Evolutionary conservation across 1,140 invertebrate species (phyloP), one percentile per base, ranked within the genome.

Genomic region (Leptinotarsa texana): DNA sequence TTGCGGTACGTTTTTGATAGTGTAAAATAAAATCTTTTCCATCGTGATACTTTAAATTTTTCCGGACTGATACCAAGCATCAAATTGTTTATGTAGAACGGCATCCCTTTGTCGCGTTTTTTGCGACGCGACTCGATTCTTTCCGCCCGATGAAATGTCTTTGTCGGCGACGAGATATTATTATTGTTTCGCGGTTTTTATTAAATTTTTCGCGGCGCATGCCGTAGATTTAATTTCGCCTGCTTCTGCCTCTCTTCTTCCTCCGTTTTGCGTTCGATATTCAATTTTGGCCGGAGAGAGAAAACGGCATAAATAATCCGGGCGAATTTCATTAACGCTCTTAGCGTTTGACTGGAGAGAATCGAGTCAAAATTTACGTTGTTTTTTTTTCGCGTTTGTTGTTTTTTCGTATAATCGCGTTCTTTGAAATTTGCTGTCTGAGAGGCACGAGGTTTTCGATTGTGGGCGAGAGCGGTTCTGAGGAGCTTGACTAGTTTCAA

Each of bases 131-230:
- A 21, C 61, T n/a, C 61, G 11, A 15, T 6, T 21, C 13, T 62
- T 62, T 13, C 8, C 11, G 21, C 61, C 21, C 21, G 21, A 65
- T 65, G 27, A 65, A 65, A 22, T 65, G 63, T 65, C 13, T 57
- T 57, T 57, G 51, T 57, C 15, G n/a, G 21, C 13, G 27, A 65
- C 6, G 21, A 15, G 63, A 62, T 15, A 42, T 42, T 42, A 65
- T 65, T 65, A 65, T 65, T 65, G 63, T 22, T 65, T 42, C 33
- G 63, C 13, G 21, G 21, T 65, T 65, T 65, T 65, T 65, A 65
- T 65, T 65, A 65, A 57, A 57, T n/a, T 57, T 57, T 65, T 65
- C 22, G 13, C 17, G 13, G 13, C 21, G 21, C 63, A 22, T 22
- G 15, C 21, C 63, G 13, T 3, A 4, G 63, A 33, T 65, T 65